Base-by-base conservation (phyloP, 37 sponge, comb jelly and placozoan species). In the Corticium candelabrum region DNA sequence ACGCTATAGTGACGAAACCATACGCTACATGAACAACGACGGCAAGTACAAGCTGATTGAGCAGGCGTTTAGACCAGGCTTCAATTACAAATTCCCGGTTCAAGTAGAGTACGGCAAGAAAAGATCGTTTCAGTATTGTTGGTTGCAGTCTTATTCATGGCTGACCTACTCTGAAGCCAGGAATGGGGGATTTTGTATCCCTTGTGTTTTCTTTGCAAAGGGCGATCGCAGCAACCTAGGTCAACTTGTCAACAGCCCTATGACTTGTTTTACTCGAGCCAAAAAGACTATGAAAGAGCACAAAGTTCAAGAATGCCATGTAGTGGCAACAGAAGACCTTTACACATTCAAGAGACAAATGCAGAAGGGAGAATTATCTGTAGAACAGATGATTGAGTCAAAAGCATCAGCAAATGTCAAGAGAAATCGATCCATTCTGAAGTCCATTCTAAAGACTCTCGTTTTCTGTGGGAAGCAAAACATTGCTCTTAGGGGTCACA, bases 71-170 rank as follows among this genome's bases (percentile, higher is more conserved):
- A 75, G 69, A 37, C 85, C 85, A 29, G n/a, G n/a, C n/a, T n/a
- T n/a, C n/a, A n/a, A n/a, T n/a, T n/a, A n/a, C n/a, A n/a, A n/a
- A n/a, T 84, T 75, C 62, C 79, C 75, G 73, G 29, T 40, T 3
- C 57, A 75, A 40, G 50, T 37, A 3, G 80, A 80, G 68, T 81
- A 85, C 56, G 62, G 78, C 3, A 85, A 85, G 62, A 37, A 67
- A 2, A 50, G 82, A 31, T 77, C 82, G 39, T 87, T 87, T 40
- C 84, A 87, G 75, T 73, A 87, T 36, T 33, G 29, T 27, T 87
- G 81, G 78, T 39, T 87, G 30, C 67, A 71, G 43, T 39, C 56
- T 43, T 87, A 78, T 75, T 39, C 69, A 30, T 87, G 88, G 88
- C 78, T 87, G 21, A 68, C 77, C 32, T 84, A 87, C 76, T 79